These are phyloP conservation scores for Ametastegia equiseti DNA, from an alignment of 2,888 invertebrate genomes.

Conservation along the genomic window DNA sequence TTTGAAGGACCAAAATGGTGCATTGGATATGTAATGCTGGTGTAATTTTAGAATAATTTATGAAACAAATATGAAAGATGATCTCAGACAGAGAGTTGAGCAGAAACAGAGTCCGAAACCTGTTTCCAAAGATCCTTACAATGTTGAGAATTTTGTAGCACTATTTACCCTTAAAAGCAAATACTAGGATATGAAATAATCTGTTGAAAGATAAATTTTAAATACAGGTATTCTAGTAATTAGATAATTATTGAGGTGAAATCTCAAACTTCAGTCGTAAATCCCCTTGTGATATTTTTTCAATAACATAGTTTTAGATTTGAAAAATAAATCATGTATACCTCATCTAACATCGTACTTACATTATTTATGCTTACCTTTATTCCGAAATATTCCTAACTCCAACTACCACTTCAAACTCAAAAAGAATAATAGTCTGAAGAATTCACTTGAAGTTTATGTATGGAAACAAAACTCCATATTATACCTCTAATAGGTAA, in stretches of 20 bases:
- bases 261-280: slow-evolving; percentile 19
- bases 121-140: slow-evolving; percentile 27
- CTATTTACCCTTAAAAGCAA: slow-evolving; percentile 25
- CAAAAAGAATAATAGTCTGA: not conserved
- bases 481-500: too few species aligned
- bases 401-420: not conserved
- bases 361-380: slow-evolving; percentile 36
- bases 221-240: slow-evolving; percentile 23
- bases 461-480: not conserved
- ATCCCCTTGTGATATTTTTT: slow-evolving; percentile 31
- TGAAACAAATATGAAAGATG: not conserved
- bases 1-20: slow-evolving; percentile 3
- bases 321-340: slow-evolving; percentile 35
- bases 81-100: not conserved
- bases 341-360: slow-evolving; percentile 19
- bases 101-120: not conserved
- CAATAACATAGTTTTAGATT: slow-evolving; percentile 30
- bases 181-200: not conserved
- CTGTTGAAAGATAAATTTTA: not conserved
- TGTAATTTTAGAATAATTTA: not conserved
- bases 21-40: not conserved
- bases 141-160: slow-evolving; percentile 18
- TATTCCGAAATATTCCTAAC: not conserved
- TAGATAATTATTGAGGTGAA: slow-evolving; percentile 17
- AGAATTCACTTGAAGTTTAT: not conserved